Conservation (phyloP, 2,888 invertebrate genomes). For the Sycophila texana region DNA sequence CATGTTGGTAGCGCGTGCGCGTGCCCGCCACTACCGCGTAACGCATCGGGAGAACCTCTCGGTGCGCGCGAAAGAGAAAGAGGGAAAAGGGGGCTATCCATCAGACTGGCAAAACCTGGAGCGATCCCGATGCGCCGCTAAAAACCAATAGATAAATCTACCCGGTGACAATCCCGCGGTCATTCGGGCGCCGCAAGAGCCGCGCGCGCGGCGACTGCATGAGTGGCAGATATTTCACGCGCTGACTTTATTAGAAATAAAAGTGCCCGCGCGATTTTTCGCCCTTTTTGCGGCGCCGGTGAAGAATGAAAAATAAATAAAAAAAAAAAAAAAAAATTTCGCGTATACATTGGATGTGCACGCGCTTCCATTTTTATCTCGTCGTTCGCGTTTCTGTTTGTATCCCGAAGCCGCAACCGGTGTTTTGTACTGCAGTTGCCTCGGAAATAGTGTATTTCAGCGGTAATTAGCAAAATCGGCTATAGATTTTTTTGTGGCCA, state of each 20-base stretch:
- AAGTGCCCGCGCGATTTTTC: neutral
- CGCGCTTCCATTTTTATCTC: no score
- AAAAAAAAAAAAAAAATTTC: no score
- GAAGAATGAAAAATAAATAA: no score
- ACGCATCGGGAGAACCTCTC: no score
- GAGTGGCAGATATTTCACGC: neutral
- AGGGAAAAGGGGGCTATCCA: constrained; percentile 1
- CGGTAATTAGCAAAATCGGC: no score
- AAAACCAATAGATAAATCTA: constrained; percentile 28
- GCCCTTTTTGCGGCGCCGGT: no score
- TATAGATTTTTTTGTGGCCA: no score
- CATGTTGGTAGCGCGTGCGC: neutral
- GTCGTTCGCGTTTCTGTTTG: no score
- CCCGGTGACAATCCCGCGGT: neutral
- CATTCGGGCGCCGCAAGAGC: neutral
- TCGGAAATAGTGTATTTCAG: no score
- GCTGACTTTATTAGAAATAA: neutral
- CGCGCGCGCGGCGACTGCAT: neutral
- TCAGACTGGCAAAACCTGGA: constrained; percentile 16
- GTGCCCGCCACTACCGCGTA: no score
- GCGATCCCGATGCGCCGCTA: constrained; percentile 6
- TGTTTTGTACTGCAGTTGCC: neutral
- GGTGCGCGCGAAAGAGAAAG: neutral
- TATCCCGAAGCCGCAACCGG: neutral
- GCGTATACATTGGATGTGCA: no score